Conservation (phyloP, 2,113 vertebrate species). For the Syngnathoides biaculeatus region DNA sequence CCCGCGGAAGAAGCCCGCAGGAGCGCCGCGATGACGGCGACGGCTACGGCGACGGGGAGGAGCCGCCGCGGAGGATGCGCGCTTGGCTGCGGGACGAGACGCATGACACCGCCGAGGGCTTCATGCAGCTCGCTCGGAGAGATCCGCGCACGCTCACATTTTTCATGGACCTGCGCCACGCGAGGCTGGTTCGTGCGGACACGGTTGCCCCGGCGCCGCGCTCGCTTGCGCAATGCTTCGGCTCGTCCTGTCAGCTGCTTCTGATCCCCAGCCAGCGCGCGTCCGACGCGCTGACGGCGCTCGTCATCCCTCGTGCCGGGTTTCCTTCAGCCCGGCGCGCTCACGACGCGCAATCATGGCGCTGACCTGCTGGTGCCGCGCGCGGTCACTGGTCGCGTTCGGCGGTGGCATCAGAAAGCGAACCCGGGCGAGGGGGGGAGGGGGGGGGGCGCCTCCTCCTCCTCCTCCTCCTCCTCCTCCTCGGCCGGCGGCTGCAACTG, state of each 20-base stretch:
- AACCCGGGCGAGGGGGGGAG: slow-evolving; percentile 33
- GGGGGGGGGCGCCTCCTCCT: slow-evolving; percentile 6
- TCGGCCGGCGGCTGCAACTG: slow-evolving; percentile 9
- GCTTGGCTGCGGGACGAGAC: slow-evolving; percentile 67
- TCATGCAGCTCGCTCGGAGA: slow-evolving; percentile 67
- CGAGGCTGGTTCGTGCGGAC: slow-evolving; percentile 21
- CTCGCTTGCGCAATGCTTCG: slow-evolving; percentile 50
- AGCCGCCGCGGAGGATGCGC: slow-evolving; percentile 65
- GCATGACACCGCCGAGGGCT: slow-evolving; percentile 72
- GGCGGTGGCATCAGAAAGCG: slow-evolving; percentile 45
- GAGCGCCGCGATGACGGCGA: too few relatives aligned
- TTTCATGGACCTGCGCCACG: slow-evolving; percentile 59
- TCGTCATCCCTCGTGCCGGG: slow-evolving; percentile 3
- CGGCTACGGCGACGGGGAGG: slow-evolving; percentile 39
- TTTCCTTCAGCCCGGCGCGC: slow-evolving; percentile 7
- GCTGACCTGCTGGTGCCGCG: not conserved
- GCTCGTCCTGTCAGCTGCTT: slow-evolving; percentile 43
- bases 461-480: too few relatives aligned
- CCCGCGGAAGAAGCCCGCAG: slow-evolving; percentile 12
- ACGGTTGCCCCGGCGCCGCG: slow-evolving; percentile 25
- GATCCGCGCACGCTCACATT: slow-evolving; percentile 56
- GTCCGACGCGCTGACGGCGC: slow-evolving; percentile 8
- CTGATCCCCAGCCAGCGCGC: slow-evolving; percentile 31
- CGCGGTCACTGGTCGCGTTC: slow-evolving; percentile 11
- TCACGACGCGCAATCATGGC: not conserved